Conservation (phyloP, 1,140 invertebrate genomes). For the Antheraea mylitta region DNA sequence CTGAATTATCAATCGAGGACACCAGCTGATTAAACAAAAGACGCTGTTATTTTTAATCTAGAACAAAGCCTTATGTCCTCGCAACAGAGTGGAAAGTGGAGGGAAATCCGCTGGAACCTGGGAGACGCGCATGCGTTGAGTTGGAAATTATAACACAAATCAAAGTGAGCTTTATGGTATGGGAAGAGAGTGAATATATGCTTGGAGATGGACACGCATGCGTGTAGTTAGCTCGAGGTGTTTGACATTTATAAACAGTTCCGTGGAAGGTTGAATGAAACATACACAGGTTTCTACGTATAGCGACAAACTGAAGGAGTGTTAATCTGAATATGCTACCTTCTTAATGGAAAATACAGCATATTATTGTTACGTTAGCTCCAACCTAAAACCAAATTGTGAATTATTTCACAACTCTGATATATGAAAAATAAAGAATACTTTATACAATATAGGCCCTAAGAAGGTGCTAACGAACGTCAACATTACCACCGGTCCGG, state of each 20-base stretch:
- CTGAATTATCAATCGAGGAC: constrained; percentile 70
- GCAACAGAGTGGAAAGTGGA: constrained; percentile 40
- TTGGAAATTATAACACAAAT: background rate
- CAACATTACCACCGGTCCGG: too few relatives aligned
- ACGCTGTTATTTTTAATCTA: constrained; percentile 43
- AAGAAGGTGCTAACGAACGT: too few relatives aligned
- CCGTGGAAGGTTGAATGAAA: constrained; percentile 22
- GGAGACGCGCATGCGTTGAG: constrained; percentile 38
- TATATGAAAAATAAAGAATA: too few relatives aligned
- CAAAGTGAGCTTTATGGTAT: background rate
- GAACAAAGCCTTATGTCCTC: constrained; percentile 36
- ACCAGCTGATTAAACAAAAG: constrained; percentile 69
- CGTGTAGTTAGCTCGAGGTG: constrained; percentile 32
- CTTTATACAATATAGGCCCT: too few relatives aligned
- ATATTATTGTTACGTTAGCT: too few relatives aligned
- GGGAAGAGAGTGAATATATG: background rate
- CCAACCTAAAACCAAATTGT: too few relatives aligned
- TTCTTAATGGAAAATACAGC: too few relatives aligned
- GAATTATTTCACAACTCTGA: too few relatives aligned
- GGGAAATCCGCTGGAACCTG: constrained; percentile 14
- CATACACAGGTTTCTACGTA: background rate
- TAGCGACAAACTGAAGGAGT: too few relatives aligned
- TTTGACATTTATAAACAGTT: constrained; percentile 41
- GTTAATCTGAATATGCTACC: too few relatives aligned
- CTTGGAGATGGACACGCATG: constrained; percentile 25